phyloP scores from a whole-genome alignment of 2,113 vertebrate species.

The Malurus cyaneus region DNA sequence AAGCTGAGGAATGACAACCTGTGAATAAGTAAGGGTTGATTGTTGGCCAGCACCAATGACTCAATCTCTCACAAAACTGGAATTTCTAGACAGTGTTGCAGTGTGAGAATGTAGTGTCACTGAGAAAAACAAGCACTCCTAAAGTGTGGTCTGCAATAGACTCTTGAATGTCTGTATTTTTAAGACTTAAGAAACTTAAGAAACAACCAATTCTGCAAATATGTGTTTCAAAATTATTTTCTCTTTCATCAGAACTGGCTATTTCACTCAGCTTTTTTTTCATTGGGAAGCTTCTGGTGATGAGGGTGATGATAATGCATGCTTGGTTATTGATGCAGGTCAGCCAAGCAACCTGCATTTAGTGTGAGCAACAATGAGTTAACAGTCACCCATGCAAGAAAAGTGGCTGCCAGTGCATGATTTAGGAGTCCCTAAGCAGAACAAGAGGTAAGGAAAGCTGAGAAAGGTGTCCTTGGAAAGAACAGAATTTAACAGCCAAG shows the following conservation, averaged over 20 bases:
- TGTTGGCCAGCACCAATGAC: neutral
- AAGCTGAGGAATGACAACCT: neutral
- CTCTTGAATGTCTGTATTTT: neutral
- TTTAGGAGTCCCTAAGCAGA: neutral
- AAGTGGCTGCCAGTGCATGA: neutral
- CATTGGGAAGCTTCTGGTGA: neutral
- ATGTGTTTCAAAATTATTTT: neutral
- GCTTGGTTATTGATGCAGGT: neutral
- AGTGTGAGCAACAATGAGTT: neutral
- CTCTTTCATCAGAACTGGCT: neutral
- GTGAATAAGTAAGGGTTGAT: neutral
- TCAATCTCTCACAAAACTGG: neutral
- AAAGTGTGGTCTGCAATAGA: neutral
- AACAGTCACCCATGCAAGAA: neutral
- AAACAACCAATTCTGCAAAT: neutral
- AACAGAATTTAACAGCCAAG: neutral
- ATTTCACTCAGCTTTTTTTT: neutral
- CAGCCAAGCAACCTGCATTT: neutral
- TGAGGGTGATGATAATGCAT: accelerated
- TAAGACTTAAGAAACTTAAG: too few species aligned
- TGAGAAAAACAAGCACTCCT: neutral
- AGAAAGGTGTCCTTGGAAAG: neutral
- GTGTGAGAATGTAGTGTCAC: neutral
- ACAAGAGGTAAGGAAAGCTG: neutral
- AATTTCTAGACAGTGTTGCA: neutral